Conservation (phyloP, 2,888 invertebrate genomes). For the Epirrita christyi region DNA sequence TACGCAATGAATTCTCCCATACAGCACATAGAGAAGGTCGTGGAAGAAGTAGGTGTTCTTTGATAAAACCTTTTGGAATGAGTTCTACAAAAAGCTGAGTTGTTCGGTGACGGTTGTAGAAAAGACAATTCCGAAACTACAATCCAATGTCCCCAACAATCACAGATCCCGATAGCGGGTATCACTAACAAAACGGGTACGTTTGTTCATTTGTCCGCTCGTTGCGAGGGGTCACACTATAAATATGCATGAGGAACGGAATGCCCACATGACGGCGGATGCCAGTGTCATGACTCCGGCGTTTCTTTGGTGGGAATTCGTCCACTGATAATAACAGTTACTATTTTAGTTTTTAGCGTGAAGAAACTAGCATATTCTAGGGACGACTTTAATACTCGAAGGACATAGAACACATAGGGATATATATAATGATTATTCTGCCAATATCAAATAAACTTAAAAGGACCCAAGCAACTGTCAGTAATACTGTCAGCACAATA, state of each 20-base stretch:
- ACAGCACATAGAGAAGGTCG: too few species aligned
- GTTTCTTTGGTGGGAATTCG: constrained; percentile 38
- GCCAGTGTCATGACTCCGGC: constrained; percentile 31
- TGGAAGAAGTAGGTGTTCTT: too few species aligned
- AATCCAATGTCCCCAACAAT: constrained; percentile 22
- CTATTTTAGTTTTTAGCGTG: neutral
- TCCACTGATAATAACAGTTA: constrained; percentile 19
- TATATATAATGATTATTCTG: too few species aligned
- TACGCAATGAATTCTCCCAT: too few species aligned
- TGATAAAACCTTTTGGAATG: too few species aligned
- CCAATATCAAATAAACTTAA: too few species aligned
- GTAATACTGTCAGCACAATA: too few species aligned
- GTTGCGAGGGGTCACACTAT: constrained; percentile 50
- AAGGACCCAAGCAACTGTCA: too few species aligned
- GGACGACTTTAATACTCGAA: too few species aligned
- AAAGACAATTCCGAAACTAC: constrained; percentile 12
- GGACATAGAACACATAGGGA: too few species aligned
- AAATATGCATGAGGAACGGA: constrained; percentile 63
- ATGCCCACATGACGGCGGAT: constrained; percentile 54
- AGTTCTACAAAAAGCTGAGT: neutral
- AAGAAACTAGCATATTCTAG: neutral
- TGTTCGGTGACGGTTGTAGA: neutral
- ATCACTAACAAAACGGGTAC: constrained; percentile 46
- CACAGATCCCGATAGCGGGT: constrained; percentile 36
- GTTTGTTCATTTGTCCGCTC: constrained; percentile 51